Percentiles rank a stretch among this genome's conserved stretches.
These are phyloP conservation scores for Meghimatium bilineatum DNA, from an alignment of 2,888 invertebrate genomes.

Conservation along the genomic window DNA sequence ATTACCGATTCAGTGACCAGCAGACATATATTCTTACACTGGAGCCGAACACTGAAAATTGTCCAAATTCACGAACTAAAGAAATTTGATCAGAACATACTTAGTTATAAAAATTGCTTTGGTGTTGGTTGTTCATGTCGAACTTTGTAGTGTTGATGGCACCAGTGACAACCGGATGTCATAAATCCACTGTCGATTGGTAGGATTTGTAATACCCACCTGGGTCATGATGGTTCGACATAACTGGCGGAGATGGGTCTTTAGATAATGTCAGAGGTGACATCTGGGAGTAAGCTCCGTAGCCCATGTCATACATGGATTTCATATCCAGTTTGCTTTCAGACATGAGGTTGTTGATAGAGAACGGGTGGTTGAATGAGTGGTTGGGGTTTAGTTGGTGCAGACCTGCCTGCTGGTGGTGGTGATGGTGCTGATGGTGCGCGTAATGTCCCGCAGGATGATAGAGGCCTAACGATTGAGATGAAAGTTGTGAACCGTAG, in stretches of 20 bases:
- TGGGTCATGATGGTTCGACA: conserved; percentile 53
- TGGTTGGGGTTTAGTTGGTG: conserved; percentile 75
- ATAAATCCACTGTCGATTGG: conserved; percentile 69
- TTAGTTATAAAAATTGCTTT: conserved; percentile 34
- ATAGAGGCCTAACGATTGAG: conserved; percentile 50
- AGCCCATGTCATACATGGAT: conserved; percentile 84
- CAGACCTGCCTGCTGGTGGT: conserved; percentile 59
- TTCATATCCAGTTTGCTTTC: conserved; percentile 90
- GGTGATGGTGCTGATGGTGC: conserved; percentile 54
- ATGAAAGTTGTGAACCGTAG: conserved; percentile 51
- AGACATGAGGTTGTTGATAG: conserved; percentile 92
- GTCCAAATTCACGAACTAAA: too few species aligned
- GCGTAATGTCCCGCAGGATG: conserved; percentile 53
- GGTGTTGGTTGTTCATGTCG: conserved; percentile 13
- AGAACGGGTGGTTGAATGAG: conserved; percentile 89
- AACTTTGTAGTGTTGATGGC: conserved; percentile 24
- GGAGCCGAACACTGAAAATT: too few species aligned
- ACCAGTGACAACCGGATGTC: conserved; percentile 50
- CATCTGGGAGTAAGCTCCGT: conserved; percentile 64
- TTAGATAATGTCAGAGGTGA: conserved; percentile 58
- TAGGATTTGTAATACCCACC: conserved; percentile 71
- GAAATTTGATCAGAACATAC: not conserved
- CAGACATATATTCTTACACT: too few species aligned
- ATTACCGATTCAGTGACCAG: too few species aligned
- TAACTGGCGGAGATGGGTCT: conserved; percentile 56